A percentile compares a stretch with the other conserved stretches of the same genome.
Evolutionary conservation across 2,797 vertebrate species (phyloP).

Genomic region (Sorex maritimensis): DNA sequence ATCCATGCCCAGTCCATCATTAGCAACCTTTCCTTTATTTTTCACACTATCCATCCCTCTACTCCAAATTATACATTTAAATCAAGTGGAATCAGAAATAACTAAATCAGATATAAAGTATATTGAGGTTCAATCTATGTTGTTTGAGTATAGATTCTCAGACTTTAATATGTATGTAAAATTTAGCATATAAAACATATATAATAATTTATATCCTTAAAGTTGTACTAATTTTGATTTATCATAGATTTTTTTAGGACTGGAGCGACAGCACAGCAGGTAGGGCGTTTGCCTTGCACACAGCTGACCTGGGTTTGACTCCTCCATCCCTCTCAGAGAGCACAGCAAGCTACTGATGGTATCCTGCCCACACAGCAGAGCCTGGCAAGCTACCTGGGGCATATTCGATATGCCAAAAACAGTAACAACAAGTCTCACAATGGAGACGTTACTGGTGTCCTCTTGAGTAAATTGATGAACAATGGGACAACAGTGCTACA

Average conservation of each 20-base stretch:
- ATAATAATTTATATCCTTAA: background rate
- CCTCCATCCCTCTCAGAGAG: too few species aligned
- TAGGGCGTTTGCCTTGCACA: too few species aligned
- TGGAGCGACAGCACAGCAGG: too few species aligned
- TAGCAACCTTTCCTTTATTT: constrained; percentile 21
- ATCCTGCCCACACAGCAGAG: too few species aligned
- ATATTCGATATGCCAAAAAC: too few species aligned
- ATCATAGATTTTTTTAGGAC: background rate
- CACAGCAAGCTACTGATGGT: too few species aligned
- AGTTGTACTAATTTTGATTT: constrained; percentile 10
- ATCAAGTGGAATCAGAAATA: constrained; percentile 16
- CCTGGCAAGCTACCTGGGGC: too few species aligned
- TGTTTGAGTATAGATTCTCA: constrained; percentile 20
- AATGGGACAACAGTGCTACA: too few species aligned
- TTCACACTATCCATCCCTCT: background rate
- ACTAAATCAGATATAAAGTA: constrained; percentile 23
- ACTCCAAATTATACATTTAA: constrained; percentile 25
- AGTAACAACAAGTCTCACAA: too few species aligned
- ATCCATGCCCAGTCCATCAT: constrained; percentile 11
- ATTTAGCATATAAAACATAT: background rate
- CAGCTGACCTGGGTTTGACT: too few species aligned
- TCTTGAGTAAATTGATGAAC: too few species aligned
- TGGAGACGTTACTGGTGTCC: too few species aligned
- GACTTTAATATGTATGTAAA: constrained; percentile 13
- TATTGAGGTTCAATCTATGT: background rate